Evolutionary conservation across 2,888 invertebrate species (phyloP), one percentile per base, ranked within the genome.

Genomic region (Cheilosia vulpina): DNA sequence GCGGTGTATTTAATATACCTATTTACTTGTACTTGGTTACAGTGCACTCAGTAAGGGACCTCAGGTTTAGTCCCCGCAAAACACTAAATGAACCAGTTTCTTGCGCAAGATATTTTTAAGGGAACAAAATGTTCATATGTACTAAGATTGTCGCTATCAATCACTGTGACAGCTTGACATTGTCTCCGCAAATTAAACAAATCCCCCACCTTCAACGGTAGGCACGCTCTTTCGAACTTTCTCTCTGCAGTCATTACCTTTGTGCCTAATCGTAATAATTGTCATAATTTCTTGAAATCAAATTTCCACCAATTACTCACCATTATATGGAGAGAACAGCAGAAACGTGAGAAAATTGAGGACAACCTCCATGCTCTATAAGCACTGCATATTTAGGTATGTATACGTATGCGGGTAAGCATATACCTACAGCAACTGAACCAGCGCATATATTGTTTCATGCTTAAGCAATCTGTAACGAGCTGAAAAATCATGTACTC

Each of bases 271-370:
- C 43, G 27, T 43, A 27, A 55, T 68, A 68, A 68, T 72, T 72
- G 50, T 60, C 27, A 41, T 60, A 60, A 38, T 71, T 58, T 34
- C 13, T 52, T 52, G 19, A 72, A 58, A 60, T 50, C 27, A 58
- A 53, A 55, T 73, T 73, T 73, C 45, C 21, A 73, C 55, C 73
- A 73, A 63, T 63, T 73, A 73, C 43, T 62, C 72, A 50, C 62
- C n/a, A 50, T 58, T 45, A 66, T 6, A 7, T 34, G 34, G n/a
- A 21, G 21, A 53, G 50, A 38, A 41, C 41, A 24, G 52, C 19
- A 41, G 19, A 52, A 13, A 38, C 19, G 6, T 55, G 19, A 55
- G 17, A 60, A 58, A 71, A 71, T 63, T 52, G 41, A 79, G 58
- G 58, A 19, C 78, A 78, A 63, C 65, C 50, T 50, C 47, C 71